These are phyloP conservation scores for Mirza zaza DNA, from an alignment of 2,113 vertebrate species.

Conservation along the genomic window DNA sequence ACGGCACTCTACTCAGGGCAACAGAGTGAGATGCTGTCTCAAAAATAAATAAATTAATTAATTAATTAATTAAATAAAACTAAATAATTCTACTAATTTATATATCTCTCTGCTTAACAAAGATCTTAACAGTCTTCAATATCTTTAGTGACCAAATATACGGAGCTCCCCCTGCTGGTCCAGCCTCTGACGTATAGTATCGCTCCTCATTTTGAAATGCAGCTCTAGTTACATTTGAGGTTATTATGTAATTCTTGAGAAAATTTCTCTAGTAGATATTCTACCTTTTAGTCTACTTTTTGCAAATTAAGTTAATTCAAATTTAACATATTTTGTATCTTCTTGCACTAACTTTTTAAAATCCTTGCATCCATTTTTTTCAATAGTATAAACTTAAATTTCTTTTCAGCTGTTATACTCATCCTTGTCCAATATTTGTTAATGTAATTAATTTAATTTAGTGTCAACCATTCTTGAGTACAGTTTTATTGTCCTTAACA, in stretches of 20 bases:
- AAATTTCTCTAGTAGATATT: background rate
- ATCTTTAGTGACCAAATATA: slow-evolving; percentile 28
- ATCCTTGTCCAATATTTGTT: background rate
- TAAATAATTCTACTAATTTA: background rate
- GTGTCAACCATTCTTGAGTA: background rate
- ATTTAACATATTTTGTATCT: background rate
- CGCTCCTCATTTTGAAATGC: background rate
- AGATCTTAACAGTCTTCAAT: background rate
- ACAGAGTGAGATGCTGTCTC: too few relatives aligned
- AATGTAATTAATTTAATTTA: background rate
- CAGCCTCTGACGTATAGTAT: background rate
- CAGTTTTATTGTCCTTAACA: background rate
- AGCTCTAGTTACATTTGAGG: background rate
- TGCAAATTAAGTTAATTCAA: background rate
- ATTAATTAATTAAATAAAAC: background rate
- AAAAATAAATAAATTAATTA: too few relatives aligned
- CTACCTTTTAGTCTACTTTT: background rate
- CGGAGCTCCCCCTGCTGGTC: slow-evolving; percentile 65
- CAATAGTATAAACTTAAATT: background rate
- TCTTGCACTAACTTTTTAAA: background rate
- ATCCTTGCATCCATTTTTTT: background rate
- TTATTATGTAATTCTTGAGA: background rate
- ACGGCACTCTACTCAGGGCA: too few relatives aligned
- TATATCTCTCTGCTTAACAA: background rate
- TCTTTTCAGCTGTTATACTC: background rate